Evolutionary conservation across 2,888 invertebrate genomes (phyloP), one percentile per base, ranked within the genome.

Genomic region (Sicus ferrugineus): DNA sequence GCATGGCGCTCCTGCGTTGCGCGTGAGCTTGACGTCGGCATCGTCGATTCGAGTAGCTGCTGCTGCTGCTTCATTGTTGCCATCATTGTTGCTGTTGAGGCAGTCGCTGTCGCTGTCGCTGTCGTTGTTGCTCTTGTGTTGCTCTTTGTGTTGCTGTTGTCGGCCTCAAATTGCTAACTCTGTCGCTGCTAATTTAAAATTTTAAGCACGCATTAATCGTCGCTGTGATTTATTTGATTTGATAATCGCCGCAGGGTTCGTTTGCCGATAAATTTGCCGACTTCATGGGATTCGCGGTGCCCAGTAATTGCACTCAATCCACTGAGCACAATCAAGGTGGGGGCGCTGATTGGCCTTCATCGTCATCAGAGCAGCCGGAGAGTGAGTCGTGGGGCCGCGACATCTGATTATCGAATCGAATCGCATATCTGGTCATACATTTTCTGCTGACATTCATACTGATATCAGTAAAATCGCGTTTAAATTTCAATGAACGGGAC

Each of bases 121-220:
- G 26, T 28, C 48, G 30, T 9, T 52, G 23, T 6, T 52, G 52
- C 23, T 42, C n/a, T 52, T 11, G 21, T 59, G 58, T 2, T 58
- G 23, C 38, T 59, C 11, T 21, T 34, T 21, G 21, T 59, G 61
- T 38, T n/a, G n/a, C n/a, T n/a, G n/a, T n/a, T n/a, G n/a, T n/a
- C n/a, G n/a, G n/a, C n/a, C n/a, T n/a, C 38, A 58, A 58, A 46
- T 67, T 59, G 58, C 59, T 59, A 46, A 46, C 42, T 54, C 28
- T 26, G 28, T 9, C 58, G 23, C 31, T 59, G 65, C 65, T 65
- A 69, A 69, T 69, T 69, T 65, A 50, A 65, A 69, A 69, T 59
- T 65, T 69, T 58, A 50, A 69, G 52, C 69, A 69, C 65, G 69
- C 69, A 28, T 42, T 65, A 65, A 69, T 65, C 48, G 50, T 30